These are phyloP conservation scores for Dasyurus viverrinus DNA, from an alignment of 2,113 vertebrate genomes.

Conservation along the genomic window DNA sequence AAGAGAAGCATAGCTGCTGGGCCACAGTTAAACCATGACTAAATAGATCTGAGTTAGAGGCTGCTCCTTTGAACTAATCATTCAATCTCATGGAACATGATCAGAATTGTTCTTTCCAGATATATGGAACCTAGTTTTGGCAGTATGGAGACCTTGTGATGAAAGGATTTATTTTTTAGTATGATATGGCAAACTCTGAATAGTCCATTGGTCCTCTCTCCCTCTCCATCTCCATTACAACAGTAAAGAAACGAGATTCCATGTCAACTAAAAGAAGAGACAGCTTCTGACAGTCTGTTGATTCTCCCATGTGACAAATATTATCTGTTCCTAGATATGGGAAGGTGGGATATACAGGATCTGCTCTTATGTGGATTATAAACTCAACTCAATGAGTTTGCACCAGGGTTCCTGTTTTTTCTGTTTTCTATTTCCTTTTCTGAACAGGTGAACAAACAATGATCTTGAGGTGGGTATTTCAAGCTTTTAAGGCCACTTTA, in stretches of 20 bases:
- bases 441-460: neutral
- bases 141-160: neutral
- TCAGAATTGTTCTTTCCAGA: neutral
- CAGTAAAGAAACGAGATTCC: neutral
- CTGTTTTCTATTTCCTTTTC: neutral
- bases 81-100: neutral
- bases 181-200: neutral
- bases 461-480: neutral
- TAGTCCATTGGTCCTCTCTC: neutral
- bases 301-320: neutral
- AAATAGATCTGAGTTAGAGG: neutral
- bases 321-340: neutral
- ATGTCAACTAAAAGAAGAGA: neutral
- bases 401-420: neutral
- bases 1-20: neutral
- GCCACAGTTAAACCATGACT: neutral
- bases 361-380: neutral
- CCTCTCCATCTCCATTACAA: neutral
- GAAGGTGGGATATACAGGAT: neutral
- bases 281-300: neutral
- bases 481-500: neutral
- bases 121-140: neutral
- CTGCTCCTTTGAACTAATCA: neutral
- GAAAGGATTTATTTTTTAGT: neutral
- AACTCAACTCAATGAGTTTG: neutral